Percentiles rank a stretch among this genome's conserved stretches.
Conservation (phyloP, 2,888 invertebrate species). For the Aleiodes testaceus region DNA sequence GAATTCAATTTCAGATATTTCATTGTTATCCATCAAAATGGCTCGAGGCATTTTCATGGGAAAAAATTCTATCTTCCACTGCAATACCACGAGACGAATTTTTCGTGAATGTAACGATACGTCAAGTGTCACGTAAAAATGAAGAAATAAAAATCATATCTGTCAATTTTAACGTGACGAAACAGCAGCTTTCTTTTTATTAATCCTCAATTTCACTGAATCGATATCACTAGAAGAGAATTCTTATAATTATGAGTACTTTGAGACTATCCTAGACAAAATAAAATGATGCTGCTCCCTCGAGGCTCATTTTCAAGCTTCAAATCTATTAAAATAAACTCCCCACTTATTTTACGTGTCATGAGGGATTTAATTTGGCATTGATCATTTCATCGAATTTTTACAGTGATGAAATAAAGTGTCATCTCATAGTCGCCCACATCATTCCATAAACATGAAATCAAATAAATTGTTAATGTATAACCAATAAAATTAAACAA, state of each 20-base stretch:
- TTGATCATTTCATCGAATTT: background rate
- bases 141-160: background rate
- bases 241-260: constrained; percentile 26
- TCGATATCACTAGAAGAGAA: constrained; percentile 1
- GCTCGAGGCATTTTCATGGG: background rate
- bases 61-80: background rate
- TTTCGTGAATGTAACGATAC: background rate
- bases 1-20: background rate
- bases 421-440: too few species aligned
- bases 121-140: background rate
- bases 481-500: constrained; percentile 1
- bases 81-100: background rate
- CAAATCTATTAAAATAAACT: constrained; percentile 17
- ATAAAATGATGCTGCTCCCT: constrained; percentile 11
- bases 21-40: constrained; percentile 6
- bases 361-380: background rate
- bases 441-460: background rate
- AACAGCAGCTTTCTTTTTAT: background rate
- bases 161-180: background rate
- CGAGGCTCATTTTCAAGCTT: constrained; percentile 5
- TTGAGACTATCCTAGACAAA: constrained; percentile 31
- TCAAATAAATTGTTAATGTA: background rate
- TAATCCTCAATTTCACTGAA: background rate
- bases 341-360: constrained; percentile 3
- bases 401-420: too few species aligned